Conservation (phyloP, 2,888 invertebrate genomes). For the Troides aeacus region DNA sequence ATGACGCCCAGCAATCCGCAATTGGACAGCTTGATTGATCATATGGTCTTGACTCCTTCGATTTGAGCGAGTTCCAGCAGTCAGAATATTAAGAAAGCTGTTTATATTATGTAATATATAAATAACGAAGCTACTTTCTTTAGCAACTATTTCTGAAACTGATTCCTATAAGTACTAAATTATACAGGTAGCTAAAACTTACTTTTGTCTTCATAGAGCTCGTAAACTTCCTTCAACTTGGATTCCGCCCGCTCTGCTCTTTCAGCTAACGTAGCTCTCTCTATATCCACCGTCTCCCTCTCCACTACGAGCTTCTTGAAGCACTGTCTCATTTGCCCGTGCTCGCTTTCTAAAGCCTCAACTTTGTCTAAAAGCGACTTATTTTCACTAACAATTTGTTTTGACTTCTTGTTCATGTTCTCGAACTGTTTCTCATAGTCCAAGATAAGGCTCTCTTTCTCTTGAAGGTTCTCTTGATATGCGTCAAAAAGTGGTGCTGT, state of each 20-base stretch:
- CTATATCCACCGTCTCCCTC: conserved; percentile 70
- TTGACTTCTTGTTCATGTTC: conserved; percentile 85
- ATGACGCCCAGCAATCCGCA: too few species aligned
- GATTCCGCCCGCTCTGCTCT: conserved; percentile 85
- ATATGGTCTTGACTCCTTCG: too few species aligned
- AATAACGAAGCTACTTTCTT: too few species aligned
- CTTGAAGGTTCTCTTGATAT: conserved; percentile 87
- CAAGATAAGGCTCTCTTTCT: conserved; percentile 86
- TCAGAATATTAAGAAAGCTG: too few species aligned
- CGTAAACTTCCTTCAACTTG: conserved; percentile 86
- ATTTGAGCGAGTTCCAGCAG: too few species aligned
- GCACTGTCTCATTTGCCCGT: conserved; percentile 61
- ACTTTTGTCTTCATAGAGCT: conserved; percentile 87
- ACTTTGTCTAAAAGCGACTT: conserved; percentile 77
- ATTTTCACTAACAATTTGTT: conserved; percentile 85
- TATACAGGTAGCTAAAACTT: conserved; percentile 25
- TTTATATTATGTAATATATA: too few species aligned
- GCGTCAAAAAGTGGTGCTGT: conserved; percentile 86
- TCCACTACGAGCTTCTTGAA: conserved; percentile 65
- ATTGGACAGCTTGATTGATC: too few species aligned
- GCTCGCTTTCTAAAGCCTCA: conserved; percentile 54
- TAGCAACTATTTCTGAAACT: too few species aligned
- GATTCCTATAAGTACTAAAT: too few species aligned
- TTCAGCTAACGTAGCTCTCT: conserved; percentile 77
- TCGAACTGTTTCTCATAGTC: conserved; percentile 87